Percentiles rank a stretch among this genome's conserved stretches.
Evolutionary conservation across 2,113 vertebrate species (phyloP).

Genomic region (Otolemur garnettii): DNA sequence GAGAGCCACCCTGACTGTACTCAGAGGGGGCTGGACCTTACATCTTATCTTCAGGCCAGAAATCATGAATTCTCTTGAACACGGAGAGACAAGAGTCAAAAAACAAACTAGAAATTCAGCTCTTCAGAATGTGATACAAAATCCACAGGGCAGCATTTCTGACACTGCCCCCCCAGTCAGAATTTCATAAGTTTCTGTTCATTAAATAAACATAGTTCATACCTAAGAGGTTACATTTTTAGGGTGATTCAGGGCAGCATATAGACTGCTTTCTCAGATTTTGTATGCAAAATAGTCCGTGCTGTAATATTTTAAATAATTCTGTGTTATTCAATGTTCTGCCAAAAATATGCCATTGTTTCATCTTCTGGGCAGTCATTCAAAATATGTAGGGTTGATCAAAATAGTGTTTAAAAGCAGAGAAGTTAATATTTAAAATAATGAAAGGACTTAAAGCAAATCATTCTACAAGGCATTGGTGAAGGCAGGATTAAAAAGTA

Average conservation of each 20-base stretch:
- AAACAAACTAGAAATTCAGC: background rate
- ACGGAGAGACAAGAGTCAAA: background rate
- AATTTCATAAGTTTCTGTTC: background rate
- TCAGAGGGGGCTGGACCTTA: background rate
- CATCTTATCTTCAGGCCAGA: background rate
- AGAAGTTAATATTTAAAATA: background rate
- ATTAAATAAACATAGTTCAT: background rate
- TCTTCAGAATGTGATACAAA: background rate
- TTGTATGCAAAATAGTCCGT: constrained; percentile 1
- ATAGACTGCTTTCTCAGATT: background rate
- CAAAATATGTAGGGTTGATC: background rate
- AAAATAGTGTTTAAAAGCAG: background rate
- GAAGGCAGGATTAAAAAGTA: background rate
- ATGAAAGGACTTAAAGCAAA: background rate
- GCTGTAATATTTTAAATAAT: background rate
- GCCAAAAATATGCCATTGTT: constrained; percentile 13
- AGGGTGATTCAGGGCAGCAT: background rate
- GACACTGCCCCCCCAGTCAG: background rate
- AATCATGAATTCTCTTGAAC: background rate
- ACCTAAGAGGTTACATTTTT: background rate
- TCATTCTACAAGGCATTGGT: background rate
- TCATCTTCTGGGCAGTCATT: background rate
- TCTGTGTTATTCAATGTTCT: background rate
- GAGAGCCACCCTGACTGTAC: background rate
- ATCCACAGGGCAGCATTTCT: background rate